Conservation (phyloP, 2,113 vertebrate genomes). For the Coturnix japonica region DNA sequence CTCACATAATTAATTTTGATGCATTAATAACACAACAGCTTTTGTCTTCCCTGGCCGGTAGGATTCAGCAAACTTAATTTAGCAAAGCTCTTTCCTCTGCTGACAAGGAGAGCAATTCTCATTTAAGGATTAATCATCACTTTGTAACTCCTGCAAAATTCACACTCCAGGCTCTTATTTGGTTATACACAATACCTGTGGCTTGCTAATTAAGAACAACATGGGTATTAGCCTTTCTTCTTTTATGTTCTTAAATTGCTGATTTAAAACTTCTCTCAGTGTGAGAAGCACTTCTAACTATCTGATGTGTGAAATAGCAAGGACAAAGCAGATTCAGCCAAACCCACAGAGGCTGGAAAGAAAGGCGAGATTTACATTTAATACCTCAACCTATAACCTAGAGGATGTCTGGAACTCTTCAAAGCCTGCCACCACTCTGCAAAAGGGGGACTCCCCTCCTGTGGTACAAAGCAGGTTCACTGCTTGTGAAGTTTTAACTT, state of each 20-base stretch:
- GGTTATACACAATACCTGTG: constrained; percentile 6
- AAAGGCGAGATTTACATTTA: not conserved
- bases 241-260: not conserved
- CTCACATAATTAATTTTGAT: constrained; percentile 60
- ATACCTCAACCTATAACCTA: not conserved
- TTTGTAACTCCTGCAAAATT: constrained; percentile 20
- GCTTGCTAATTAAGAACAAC: constrained; percentile 35
- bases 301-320: constrained; percentile 1
- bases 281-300: constrained; percentile 20
- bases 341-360: not conserved
- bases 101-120: constrained; percentile 1
- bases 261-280: not conserved
- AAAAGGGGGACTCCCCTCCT: not conserved
- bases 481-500: not conserved
- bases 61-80: not conserved
- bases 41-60: constrained; percentile 26
- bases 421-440: not conserved
- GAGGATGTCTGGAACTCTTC: constrained; percentile 44
- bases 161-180: constrained; percentile 34
- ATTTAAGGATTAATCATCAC: constrained; percentile 36
- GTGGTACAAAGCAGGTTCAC: not conserved
- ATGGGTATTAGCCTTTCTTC: not conserved
- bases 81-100: not conserved
- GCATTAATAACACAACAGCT: constrained; percentile 28
- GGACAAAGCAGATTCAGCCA: constrained; percentile 18